Base-by-base conservation (phyloP, 2,113 vertebrate species). In the Leucosticte australis region DNA sequence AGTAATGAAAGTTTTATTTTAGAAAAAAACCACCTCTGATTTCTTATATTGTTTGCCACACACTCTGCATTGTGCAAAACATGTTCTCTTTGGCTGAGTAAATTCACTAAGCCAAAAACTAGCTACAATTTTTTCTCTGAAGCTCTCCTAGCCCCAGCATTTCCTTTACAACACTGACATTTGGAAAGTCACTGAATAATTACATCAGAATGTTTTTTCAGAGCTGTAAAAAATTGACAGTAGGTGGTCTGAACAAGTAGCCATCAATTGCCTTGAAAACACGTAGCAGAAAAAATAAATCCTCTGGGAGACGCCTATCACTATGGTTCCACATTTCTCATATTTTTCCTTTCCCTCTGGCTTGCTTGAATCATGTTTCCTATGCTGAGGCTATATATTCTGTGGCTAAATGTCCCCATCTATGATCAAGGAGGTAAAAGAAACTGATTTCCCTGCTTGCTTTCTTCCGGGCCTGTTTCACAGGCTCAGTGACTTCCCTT, bases 141-240 rank as follows among this genome's bases (percentile, higher is more conserved):
- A 83, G 22, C 7, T 9, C 15, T 77, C 15, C 17, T 70, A 83
- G 44, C 10, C 7, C 11, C 35, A 68, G 8, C 9, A 53, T 35
- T 68, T 92, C 20, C 30, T 88, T 94, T 93, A 94, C 63, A 75
- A 6, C 35, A 68, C n/a, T 46, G 46, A 63, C 57, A 90, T 90
- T 88, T 96, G 24, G 64, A 78, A 88, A 91, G 44, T 83, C 68
- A 88, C 33, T 78, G 13, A 86, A n/a, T 55, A 93, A 70, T 86
- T 70, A 31, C 14, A 77, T 33, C 14, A 52, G 50, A 77, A 42
- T 2, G 23, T 37, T 78, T 95, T 84, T 80, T 67, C 57, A 74
- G 44, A 85, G 15, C 33, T 85, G 24, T 79, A 53, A 91, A 87
- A 94, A 65, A 20, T 42, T 85, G 27, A 62, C 8, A 52, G 37